These are phyloP conservation scores for Neosilurus hyrtlii DNA, from an alignment of 2,797 vertebrate genomes.

Conservation along the genomic window DNA sequence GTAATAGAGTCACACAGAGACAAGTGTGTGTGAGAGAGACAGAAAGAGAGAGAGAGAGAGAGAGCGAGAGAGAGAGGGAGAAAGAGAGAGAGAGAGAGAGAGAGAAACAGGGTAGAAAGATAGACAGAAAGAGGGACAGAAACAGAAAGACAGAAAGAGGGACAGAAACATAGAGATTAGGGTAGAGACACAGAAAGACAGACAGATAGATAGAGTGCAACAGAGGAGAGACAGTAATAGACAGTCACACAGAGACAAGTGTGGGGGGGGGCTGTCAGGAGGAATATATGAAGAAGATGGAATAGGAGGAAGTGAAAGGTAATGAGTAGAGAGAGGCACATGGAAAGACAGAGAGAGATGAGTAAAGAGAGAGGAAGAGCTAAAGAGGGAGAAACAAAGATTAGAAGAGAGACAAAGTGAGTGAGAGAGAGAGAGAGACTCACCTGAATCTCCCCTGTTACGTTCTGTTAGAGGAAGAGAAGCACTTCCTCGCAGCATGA, in stretches of 20 bases:
- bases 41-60: background rate
- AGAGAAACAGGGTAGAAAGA: background rate
- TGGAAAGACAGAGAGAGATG: background rate
- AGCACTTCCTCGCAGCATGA: constrained; percentile 10
- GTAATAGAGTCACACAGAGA: background rate
- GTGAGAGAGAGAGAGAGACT: background rate
- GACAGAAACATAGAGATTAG: too few relatives aligned
- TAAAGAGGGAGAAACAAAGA: too few relatives aligned
- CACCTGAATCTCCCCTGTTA: constrained; percentile 55
- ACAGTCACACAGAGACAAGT: background rate
- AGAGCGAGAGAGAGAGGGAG: too few relatives aligned
- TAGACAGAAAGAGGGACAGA: background rate
- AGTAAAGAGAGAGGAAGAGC: too few relatives aligned
- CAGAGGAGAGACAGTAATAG: background rate
- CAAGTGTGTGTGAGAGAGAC: too few relatives aligned
- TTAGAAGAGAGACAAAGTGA: background rate
- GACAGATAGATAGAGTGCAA: background rate
- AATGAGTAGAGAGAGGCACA: background rate
- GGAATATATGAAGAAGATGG: too few relatives aligned
- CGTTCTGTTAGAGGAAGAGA: constrained; percentile 39
- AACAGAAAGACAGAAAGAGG: too few relatives aligned
- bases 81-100: background rate
- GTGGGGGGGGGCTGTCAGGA: too few relatives aligned
- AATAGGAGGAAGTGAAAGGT: too few relatives aligned
- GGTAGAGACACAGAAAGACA: too few relatives aligned